These are phyloP conservation scores for Dynastes hyllus DNA, from an alignment of 2,888 invertebrate genomes.

Conservation along the genomic window DNA sequence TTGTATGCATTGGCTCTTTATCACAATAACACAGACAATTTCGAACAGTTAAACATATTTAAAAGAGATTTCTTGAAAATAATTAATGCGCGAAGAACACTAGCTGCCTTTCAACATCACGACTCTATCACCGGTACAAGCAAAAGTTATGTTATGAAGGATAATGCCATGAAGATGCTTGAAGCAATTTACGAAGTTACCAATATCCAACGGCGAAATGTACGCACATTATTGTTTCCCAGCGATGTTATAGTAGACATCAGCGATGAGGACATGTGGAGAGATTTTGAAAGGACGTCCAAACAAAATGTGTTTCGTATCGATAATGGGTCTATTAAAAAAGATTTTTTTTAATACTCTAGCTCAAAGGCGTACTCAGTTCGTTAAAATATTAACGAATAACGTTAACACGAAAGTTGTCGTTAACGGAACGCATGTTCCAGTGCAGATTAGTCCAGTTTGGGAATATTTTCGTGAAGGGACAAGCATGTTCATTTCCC, in stretches of 20 bases:
- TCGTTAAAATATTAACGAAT: slow-evolving; percentile 30
- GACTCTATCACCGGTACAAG: slow-evolving; percentile 47
- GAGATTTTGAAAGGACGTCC: neutral
- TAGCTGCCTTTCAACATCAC: slow-evolving; percentile 44
- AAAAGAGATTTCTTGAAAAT: slow-evolving; percentile 32
- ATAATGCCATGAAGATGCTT: slow-evolving; percentile 22
- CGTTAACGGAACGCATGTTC: slow-evolving; percentile 3
- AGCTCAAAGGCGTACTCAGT: slow-evolving; percentile 20
- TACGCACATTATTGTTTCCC: slow-evolving; percentile 3
- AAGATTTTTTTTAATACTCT: slow-evolving; percentile 40
- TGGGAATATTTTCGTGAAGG: slow-evolving; percentile 28
- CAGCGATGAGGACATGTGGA: slow-evolving; percentile 10
- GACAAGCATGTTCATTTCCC: slow-evolving; percentile 6
- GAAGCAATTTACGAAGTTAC: slow-evolving; percentile 14
- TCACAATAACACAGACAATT: neutral
- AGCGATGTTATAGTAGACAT: slow-evolving; percentile 9
- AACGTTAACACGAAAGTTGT: slow-evolving; percentile 17
- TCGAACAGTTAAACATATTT: slow-evolving; percentile 16
- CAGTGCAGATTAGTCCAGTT: slow-evolving; percentile 38
- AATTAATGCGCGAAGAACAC: slow-evolving; percentile 19
- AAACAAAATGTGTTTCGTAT: slow-evolving; percentile 21
- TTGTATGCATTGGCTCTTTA: slow-evolving; percentile 28
- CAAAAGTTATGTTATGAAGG: slow-evolving; percentile 40
- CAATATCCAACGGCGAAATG: slow-evolving; percentile 13
- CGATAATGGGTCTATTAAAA: slow-evolving; percentile 2